These are phyloP conservation scores for Hemiscyllium ocellatum DNA, from an alignment of 2,113 vertebrate species.

Conservation along the genomic window DNA sequence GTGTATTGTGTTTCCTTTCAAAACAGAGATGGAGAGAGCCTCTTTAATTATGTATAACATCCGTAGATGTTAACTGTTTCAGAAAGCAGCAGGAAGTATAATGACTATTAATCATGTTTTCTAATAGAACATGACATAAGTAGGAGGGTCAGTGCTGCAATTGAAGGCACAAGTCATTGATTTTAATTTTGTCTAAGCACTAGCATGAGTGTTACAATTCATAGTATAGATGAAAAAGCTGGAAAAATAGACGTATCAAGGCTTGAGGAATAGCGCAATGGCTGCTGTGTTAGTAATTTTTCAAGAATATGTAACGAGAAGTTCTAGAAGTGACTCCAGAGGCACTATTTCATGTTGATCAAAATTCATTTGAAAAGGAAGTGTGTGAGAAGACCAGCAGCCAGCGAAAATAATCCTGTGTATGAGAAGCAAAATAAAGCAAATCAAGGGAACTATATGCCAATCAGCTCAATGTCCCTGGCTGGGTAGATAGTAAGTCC, in stretches of 20 bases:
- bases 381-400: background rate
- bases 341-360: background rate
- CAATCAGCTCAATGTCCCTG: background rate
- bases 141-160: background rate
- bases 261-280: background rate
- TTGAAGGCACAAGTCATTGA: background rate
- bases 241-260: background rate
- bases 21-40: background rate
- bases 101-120: background rate
- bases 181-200: background rate
- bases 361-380: background rate
- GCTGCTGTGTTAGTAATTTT: background rate
- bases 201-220: background rate
- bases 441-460: background rate
- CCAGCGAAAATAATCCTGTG: background rate
- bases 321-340: background rate
- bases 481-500: background rate
- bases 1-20: background rate
- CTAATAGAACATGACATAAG: too few relatives aligned
- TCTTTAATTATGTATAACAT: slow-evolving; percentile 6
- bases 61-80: slow-evolving; percentile 4
- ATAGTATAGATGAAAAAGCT: background rate
- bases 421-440: background rate
- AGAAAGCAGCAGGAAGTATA: background rate
- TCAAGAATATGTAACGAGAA: background rate